These are phyloP conservation scores for Coelopa pilipes DNA, from an alignment of 2,888 invertebrate genomes.

Conservation along the genomic window DNA sequence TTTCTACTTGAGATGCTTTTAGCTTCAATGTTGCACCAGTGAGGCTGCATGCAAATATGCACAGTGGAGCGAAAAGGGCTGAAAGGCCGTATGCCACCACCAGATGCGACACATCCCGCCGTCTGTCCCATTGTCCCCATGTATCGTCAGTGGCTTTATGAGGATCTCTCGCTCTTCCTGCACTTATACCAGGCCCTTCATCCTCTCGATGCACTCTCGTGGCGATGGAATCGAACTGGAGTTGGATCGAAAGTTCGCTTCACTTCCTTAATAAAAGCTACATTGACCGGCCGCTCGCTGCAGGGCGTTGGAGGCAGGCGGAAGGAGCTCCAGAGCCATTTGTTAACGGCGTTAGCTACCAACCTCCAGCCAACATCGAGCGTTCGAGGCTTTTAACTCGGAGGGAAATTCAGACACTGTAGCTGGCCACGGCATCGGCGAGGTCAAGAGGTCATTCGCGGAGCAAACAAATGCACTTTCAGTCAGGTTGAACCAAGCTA, in stretches of 20 bases:
- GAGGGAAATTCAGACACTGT: too few species aligned
- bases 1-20: slow-evolving; percentile 22
- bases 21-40: slow-evolving; percentile 12
- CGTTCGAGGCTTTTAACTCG: too few species aligned
- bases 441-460: too few species aligned
- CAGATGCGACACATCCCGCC: neutral
- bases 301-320: neutral
- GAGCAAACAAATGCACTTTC: too few species aligned
- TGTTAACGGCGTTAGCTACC: too few species aligned
- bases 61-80: neutral
- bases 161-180: neutral
- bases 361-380: too few species aligned
- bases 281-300: slow-evolving; percentile 23
- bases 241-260: neutral
- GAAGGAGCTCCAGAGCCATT: neutral
- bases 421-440: too few species aligned
- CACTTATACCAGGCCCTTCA: neutral
- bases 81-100: neutral
- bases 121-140: neutral
- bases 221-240: neutral
- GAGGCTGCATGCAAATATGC: slow-evolving; percentile 7
- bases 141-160: neutral
- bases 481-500: too few species aligned
- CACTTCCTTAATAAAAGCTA: slow-evolving; percentile 28
- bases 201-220: slow-evolving; percentile 5